These are phyloP conservation scores for Glyphotaelius pellucidus DNA, from an alignment of 2,888 invertebrate species.

Conservation along the genomic window DNA sequence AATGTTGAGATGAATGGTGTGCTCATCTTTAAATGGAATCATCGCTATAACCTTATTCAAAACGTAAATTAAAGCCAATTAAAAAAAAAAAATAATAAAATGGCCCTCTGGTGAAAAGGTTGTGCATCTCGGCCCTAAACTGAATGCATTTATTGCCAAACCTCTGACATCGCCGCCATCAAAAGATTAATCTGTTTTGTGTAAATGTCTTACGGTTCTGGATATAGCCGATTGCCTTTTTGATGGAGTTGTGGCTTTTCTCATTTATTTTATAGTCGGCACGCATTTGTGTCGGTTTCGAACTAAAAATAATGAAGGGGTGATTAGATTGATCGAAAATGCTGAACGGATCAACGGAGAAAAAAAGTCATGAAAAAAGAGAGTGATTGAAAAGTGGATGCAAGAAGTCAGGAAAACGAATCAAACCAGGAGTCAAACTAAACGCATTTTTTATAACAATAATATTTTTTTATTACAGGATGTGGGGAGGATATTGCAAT, in stretches of 20 bases:
- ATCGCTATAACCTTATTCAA: too few relatives aligned
- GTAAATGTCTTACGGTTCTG: neutral
- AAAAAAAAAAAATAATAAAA: too few relatives aligned
- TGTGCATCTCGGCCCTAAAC: neutral
- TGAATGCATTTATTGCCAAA: neutral
- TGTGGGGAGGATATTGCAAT: too few relatives aligned
- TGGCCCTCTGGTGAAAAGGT: neutral
- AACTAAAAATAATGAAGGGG: neutral
- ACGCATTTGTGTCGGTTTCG: neutral
- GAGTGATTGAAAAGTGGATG: neutral
- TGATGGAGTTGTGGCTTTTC: neutral
- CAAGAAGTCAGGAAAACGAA: too few relatives aligned
- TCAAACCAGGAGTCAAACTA: too few relatives aligned
- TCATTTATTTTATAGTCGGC: neutral
- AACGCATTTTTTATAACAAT: too few relatives aligned
- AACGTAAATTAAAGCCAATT: too few relatives aligned
- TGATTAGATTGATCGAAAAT: neutral
- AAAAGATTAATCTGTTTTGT: neutral
- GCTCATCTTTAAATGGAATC: too few relatives aligned
- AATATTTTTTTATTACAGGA: too few relatives aligned
- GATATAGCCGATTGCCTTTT: neutral
- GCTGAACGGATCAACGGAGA: neutral
- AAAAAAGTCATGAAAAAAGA: neutral
- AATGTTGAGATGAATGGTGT: too few relatives aligned
- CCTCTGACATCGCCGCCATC: neutral